These are phyloP conservation scores for Euspilapteryx auroguttella DNA, from an alignment of 2,888 invertebrate species.

Conservation along the genomic window DNA sequence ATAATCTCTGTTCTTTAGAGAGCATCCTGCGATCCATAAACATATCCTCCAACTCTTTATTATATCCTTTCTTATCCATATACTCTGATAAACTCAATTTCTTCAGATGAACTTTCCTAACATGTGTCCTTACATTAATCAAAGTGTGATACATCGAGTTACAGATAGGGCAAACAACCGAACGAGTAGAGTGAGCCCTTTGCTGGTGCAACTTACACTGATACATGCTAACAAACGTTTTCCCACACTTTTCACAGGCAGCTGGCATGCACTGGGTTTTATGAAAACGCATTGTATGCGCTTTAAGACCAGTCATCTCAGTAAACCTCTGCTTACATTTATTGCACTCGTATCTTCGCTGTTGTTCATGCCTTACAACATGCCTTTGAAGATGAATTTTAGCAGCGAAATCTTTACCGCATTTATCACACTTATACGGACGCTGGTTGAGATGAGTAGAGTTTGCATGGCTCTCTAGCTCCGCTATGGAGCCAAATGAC, in stretches of 20 bases:
- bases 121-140: not conserved
- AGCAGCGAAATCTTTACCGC: not conserved
- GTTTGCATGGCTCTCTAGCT: constrained; percentile 1
- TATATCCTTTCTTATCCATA: not conserved
- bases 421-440: not conserved
- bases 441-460: not conserved
- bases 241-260: not conserved
- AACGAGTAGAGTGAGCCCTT: not conserved
- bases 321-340: not conserved
- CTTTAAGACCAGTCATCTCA: not conserved
- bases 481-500: not conserved
- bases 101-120: constrained; percentile 1
- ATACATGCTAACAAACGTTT: not conserved
- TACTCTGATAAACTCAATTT: not conserved
- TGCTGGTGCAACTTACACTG: not conserved
- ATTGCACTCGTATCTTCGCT: not conserved
- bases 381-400: not conserved
- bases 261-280: not conserved
- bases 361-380: not conserved
- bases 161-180: not conserved
- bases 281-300: not conserved
- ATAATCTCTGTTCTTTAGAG: too few relatives aligned
- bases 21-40: not conserved
- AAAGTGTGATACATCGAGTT: not conserved
- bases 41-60: not conserved